Base-by-base conservation (phyloP, 2,888 invertebrate genomes). In the Amphipyra berbera region DNA sequence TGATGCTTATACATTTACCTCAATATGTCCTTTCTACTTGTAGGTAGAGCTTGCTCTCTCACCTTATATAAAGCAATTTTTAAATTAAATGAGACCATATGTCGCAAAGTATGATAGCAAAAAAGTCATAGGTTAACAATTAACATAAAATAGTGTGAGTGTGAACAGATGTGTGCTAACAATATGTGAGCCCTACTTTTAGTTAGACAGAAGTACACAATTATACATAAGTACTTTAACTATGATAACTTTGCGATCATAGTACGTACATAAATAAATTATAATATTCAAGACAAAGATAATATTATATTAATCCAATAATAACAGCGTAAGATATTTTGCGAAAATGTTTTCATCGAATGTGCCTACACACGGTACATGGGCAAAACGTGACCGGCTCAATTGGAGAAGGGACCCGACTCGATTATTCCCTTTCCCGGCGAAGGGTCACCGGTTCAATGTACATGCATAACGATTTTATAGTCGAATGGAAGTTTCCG, bases 1-100 rank as follows among this genome's bases (percentile, higher is more conserved):
- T 72, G 57, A 58, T 71, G 73, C 70, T 83, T 73, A 57, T 59
- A 68, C 79, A 80, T 87, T 88, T 88, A 86, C 88, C 84, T 86
- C 73, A 81, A 53, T 44, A 58, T 81, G 87, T 84, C 87, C 87
- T 89, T 87, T 85, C 47, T 45, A 45, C 50, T n/a, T 42, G 8
- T 30, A 30, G 13, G 8, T 30, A 30, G 13, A 21, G 14, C 46
- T 50, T 42, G 10, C 7, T 27, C 15, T 52, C 8, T 58, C 21
- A 21, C 21, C 21, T 21, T 21, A 21, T 3, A 2, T 21, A 21
- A n/a, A n/a, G 21, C 21, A 21, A 21, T 21, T 21, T 21, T 8
- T 9, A 13, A 9, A 12, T n/a, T 1, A 53, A 56, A 53, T 37
- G 7, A 3, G 8, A 9, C 30, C 44, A 57, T n/a, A 52, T 44